These are phyloP conservation scores for Melanotaenia pygmaea DNA, from an alignment of 2,797 vertebrate species.

Conservation along the genomic window DNA sequence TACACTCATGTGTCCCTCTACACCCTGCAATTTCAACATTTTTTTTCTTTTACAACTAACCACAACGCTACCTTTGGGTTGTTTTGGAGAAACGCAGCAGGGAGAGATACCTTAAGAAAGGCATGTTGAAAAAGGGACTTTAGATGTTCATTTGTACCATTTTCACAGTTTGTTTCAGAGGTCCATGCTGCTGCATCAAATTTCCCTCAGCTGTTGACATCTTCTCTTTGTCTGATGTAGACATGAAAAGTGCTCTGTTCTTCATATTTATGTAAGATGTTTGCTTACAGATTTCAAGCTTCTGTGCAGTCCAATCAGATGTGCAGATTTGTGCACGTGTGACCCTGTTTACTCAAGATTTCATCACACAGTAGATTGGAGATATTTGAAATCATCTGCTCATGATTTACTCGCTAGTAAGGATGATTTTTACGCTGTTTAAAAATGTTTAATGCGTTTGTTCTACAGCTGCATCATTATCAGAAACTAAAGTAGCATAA, in stretches of 20 bases:
- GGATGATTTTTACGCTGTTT: slow-evolving; percentile 3
- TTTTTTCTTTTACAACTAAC: not conserved
- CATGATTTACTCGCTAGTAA: not conserved
- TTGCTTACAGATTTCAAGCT: not conserved
- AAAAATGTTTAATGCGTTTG: not conserved
- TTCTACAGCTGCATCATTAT: not conserved
- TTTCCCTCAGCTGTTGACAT: not conserved
- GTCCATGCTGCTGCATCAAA: not conserved
- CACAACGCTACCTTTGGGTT: not conserved
- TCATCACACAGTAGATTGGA: not conserved
- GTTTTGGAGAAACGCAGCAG: slow-evolving; percentile 8
- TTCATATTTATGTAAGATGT: not conserved
- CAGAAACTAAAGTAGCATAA: slow-evolving; percentile 21
- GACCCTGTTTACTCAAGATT: not conserved
- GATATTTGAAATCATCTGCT: not conserved
- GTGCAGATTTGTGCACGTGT: not conserved
- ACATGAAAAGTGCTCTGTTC: not conserved
- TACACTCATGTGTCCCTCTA: too few relatives aligned
- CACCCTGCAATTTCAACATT: slow-evolving; percentile 13
- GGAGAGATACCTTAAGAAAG: not conserved
- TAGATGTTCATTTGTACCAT: not conserved
- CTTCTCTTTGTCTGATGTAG: not conserved
- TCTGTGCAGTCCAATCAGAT: not conserved
- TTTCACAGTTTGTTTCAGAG: not conserved
- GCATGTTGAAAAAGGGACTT: slow-evolving; percentile 2